A percentile compares a stretch with the other conserved stretches of the same genome.
These are phyloP conservation scores for Myocastor coypus DNA, from an alignment of 2,113 vertebrate species.

Conservation along the genomic window DNA sequence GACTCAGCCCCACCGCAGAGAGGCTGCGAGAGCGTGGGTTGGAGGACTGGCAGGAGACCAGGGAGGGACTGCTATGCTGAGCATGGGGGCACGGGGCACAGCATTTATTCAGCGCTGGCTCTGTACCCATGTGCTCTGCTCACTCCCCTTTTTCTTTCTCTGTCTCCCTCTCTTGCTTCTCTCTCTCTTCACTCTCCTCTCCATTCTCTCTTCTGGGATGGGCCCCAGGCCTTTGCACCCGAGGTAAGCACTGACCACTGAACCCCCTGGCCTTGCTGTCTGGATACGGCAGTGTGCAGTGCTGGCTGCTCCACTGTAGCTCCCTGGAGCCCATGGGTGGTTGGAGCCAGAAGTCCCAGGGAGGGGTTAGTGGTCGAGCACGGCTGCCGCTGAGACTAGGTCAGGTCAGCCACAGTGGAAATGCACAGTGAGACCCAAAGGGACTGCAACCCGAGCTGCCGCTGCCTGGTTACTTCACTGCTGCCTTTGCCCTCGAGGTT, in stretches of 20 bases:
- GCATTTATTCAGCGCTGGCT: not conserved
- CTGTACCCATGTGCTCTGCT: not conserved
- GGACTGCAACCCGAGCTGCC: accelerated
- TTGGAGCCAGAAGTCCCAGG: not conserved
- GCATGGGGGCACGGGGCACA: too few relatives aligned
- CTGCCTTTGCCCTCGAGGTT: not conserved
- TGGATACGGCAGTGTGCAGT: accelerated
- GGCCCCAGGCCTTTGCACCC: not conserved
- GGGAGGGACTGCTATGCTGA: not conserved
- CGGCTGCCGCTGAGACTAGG: not conserved
- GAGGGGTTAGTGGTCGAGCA: not conserved
- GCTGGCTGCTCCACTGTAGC: not conserved
- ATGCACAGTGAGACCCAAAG: too few relatives aligned
- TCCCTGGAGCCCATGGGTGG: accelerated
- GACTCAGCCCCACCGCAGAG: accelerated
- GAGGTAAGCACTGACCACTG: not conserved
- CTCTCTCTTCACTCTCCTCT: not conserved
- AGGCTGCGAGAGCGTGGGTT: not conserved
- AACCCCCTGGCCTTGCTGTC: not conserved
- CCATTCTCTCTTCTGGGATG: not conserved
- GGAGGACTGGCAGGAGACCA: not conserved
- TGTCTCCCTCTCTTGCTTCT: too few relatives aligned
- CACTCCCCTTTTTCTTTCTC: not conserved
- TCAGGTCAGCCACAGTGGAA: not conserved
- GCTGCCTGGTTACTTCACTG: not conserved